phyloP scores from a whole-genome alignment of 2,797 vertebrate species.

The Phataginus tricuspis region DNA sequence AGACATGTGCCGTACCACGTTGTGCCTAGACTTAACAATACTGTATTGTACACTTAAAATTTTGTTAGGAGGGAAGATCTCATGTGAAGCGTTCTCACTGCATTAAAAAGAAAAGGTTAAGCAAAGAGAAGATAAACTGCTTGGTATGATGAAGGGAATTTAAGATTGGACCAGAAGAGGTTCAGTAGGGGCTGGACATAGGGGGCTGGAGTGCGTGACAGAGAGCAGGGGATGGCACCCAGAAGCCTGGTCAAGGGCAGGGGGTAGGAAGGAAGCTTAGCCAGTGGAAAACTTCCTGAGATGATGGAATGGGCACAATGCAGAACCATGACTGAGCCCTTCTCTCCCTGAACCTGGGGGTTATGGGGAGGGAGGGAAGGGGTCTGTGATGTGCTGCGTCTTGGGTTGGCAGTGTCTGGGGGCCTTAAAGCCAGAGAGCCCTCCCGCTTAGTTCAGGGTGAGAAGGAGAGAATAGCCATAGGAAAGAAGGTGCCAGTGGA shows the following conservation, averaged over 20 bases:
- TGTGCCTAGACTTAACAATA: not conserved
- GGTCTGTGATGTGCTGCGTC: accelerated
- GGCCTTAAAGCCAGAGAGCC: not conserved
- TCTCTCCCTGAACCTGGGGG: not conserved
- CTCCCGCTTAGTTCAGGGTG: not conserved
- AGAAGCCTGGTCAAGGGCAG: not conserved
- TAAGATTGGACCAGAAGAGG: not conserved
- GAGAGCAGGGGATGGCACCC: too few species aligned
- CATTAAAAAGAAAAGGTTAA: not conserved
- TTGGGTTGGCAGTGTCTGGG: not conserved
- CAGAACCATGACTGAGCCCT: accelerated
- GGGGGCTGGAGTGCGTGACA: too few species aligned
- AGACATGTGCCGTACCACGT: not conserved
- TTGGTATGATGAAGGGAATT: not conserved
- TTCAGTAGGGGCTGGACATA: not conserved
- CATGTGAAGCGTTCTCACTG: not conserved
- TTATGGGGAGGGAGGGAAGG: too few species aligned
- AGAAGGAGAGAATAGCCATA: not conserved
- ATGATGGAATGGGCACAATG: accelerated
- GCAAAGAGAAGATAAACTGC: not conserved
- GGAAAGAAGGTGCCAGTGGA: not conserved
- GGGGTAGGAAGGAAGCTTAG: not conserved
- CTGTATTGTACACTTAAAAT: too few species aligned
- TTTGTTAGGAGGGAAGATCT: not conserved
- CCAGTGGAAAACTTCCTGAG: not conserved